Evolutionary conservation across 2,113 vertebrate genomes (phyloP).

Genomic region (Petromus typicus): DNA sequence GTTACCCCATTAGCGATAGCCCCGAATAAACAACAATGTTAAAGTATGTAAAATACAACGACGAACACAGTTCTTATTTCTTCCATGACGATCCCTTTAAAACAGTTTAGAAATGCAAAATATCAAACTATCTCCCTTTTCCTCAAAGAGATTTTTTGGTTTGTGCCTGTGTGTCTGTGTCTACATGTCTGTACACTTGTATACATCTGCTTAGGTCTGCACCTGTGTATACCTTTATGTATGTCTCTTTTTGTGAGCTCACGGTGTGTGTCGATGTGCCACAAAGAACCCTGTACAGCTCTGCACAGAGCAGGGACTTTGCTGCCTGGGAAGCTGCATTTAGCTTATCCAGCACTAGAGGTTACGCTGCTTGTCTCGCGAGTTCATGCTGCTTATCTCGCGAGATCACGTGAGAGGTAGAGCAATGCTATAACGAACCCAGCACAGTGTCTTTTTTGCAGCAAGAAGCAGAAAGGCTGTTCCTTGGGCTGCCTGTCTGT

Average conservation of each 20-base stretch:
- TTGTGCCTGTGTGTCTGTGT: not conserved
- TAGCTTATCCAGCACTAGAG: not conserved
- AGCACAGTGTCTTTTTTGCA: not conserved
- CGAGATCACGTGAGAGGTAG: not conserved
- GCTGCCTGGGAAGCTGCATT: not conserved
- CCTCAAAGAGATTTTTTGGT: not conserved
- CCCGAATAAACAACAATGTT: not conserved
- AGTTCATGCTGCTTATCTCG: not conserved
- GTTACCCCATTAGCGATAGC: not conserved
- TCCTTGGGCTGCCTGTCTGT: not conserved
- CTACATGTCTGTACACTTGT: not conserved
- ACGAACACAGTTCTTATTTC: not conserved
- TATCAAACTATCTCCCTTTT: not conserved
- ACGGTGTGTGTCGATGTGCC: not conserved
- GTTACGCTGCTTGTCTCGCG: no score
- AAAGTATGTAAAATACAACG: not conserved
- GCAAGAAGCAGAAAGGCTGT: not conserved
- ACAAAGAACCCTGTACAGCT: not conserved
- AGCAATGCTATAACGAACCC: not conserved
- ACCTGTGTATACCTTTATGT: not conserved
- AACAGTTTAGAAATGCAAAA: not conserved
- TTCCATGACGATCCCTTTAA: not conserved
- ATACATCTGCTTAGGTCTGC: not conserved
- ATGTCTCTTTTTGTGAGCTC: not conserved
- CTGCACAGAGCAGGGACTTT: not conserved